Conservation (phyloP, 2,888 invertebrate species). For the Patella pellucida region DNA sequence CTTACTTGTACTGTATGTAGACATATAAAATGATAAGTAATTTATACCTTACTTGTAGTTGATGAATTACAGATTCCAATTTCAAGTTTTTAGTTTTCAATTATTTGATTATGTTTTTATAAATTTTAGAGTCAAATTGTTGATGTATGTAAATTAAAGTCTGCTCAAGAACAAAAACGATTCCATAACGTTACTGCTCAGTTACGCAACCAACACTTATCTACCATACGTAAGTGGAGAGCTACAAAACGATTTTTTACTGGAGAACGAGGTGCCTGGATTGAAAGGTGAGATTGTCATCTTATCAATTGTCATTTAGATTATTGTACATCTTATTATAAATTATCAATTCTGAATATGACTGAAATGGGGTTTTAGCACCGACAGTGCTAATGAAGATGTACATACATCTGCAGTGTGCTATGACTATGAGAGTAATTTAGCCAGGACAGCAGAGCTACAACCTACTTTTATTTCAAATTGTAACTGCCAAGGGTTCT, state of each 20-base stretch:
- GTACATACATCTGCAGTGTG: no score
- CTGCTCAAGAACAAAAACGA: conserved; percentile 74
- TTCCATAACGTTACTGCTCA: conserved; percentile 73
- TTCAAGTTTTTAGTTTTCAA: neutral
- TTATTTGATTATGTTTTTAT: conserved; percentile 16
- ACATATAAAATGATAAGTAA: neutral
- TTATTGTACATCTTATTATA: no score
- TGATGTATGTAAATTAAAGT: conserved; percentile 73
- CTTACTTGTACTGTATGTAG: no score
- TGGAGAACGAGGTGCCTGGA: conserved; percentile 71
- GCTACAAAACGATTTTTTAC: conserved; percentile 75
- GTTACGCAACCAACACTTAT: conserved; percentile 73
- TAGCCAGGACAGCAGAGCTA: no score
- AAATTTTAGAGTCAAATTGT: conserved; percentile 74
- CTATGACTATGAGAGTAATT: no score
- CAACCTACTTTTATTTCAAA: no score
- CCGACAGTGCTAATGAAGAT: no score
- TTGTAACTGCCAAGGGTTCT: no score
- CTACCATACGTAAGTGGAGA: conserved; percentile 75
- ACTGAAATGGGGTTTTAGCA: no score
- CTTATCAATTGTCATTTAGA: neutral
- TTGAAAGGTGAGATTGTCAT: conserved; percentile 46
- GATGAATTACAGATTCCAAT: no score
- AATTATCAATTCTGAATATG: no score
- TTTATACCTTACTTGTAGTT: neutral